These are phyloP conservation scores for Cisticola juncidis DNA, from an alignment of 2,113 vertebrate species.

Conservation along the genomic window DNA sequence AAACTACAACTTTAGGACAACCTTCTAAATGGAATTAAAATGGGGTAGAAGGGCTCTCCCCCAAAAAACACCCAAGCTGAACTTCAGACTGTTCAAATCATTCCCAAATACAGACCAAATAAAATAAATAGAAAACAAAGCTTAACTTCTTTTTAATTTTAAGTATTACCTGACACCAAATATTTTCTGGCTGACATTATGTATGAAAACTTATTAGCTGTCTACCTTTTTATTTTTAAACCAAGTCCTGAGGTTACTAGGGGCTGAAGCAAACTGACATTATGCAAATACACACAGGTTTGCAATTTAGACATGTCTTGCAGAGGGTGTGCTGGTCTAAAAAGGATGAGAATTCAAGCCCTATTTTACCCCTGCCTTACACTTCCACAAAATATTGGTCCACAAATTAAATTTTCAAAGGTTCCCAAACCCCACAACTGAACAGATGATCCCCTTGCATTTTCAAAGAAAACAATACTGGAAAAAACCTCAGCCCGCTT, in stretches of 20 bases:
- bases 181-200: conserved; percentile 72
- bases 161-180: conserved; percentile 76
- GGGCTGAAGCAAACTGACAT: conserved; percentile 76
- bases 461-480: conserved; percentile 82
- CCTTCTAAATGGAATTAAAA: conserved; percentile 73
- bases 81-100: conserved; percentile 74
- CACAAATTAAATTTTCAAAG: conserved; percentile 85
- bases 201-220: conserved; percentile 77
- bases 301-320: conserved; percentile 72
- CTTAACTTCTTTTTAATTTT: conserved; percentile 50
- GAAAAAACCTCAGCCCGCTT: conserved; percentile 85
- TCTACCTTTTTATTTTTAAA: conserved; percentile 73
- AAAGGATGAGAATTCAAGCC: conserved; percentile 75
- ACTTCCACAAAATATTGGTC: conserved; percentile 89
- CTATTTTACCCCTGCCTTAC: conserved; percentile 77
- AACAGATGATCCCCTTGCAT: conserved; percentile 84
- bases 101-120: conserved; percentile 73
- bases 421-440: conserved; percentile 75
- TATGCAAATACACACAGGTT: conserved; percentile 66
- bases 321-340: conserved; percentile 80
- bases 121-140: conserved; percentile 79
- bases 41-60: conserved; percentile 71
- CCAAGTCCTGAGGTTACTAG: conserved; percentile 81
- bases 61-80: conserved; percentile 76
- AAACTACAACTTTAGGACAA: conserved; percentile 73